A percentile compares a stretch with the other conserved stretches of the same genome.
Evolutionary conservation across 1,140 invertebrate species (phyloP).

Genomic region (Paraescarpia echinospica): DNA sequence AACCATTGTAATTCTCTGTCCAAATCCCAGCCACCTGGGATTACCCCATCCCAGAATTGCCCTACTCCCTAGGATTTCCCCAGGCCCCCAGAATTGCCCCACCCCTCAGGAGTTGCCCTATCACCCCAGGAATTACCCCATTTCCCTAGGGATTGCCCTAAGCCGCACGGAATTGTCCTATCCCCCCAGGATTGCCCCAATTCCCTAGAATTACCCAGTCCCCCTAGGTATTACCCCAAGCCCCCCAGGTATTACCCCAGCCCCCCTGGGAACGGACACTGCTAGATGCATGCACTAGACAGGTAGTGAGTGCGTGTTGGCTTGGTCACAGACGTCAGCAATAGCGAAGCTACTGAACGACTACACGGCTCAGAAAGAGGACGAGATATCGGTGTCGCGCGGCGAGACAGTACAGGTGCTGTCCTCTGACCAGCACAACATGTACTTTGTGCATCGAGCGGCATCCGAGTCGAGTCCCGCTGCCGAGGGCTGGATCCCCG

Average conservation of each 20-base stretch:
- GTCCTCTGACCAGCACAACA: conserved; percentile 46
- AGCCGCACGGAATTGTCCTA: too few relatives aligned
- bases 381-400: conserved; percentile 59
- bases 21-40: too few relatives aligned
- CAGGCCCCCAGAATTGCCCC: too few relatives aligned
- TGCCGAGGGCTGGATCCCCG: conserved; percentile 68
- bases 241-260: not conserved
- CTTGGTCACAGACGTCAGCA: not conserved
- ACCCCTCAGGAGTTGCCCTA: too few relatives aligned
- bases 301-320: not conserved
- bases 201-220: too few relatives aligned
- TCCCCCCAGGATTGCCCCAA: too few relatives aligned
- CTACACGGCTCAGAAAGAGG: conserved; percentile 58
- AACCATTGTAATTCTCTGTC: too few relatives aligned
- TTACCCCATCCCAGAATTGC: too few relatives aligned
- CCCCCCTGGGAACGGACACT: not conserved
- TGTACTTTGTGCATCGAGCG: conserved; percentile 54
- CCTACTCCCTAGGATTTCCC: too few relatives aligned
- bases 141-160: too few relatives aligned
- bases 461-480: conserved; percentile 57
- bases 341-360: conserved; percentile 50
- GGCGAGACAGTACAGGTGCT: conserved; percentile 60
- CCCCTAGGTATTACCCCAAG: too few relatives aligned
- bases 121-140: too few relatives aligned
- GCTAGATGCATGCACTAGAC: not conserved